Base-by-base conservation (phyloP, 2,797 vertebrate genomes). In the Holocentrus rufus region DNA sequence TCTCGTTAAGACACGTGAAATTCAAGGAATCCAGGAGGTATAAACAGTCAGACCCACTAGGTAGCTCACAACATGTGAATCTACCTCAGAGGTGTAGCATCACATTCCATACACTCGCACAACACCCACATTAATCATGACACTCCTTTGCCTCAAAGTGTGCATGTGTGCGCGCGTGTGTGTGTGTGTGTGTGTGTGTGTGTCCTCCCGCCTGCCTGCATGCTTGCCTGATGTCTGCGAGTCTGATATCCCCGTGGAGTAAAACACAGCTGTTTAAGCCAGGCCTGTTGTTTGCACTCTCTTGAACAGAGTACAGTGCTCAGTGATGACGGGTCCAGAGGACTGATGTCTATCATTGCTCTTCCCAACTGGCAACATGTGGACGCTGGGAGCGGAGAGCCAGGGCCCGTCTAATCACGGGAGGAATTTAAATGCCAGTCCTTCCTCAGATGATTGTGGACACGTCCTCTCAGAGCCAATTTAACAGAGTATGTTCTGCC, bases 261-360 rank as follows among this genome's bases (percentile, higher is more conserved):
- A 47, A 64, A 36, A 72, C 72, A 71, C 85, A 87, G 83, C 81
- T 83, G 75, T 84, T 85, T 65, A 44, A 71, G 56, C 52, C 76
- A 44, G 70, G 70, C 67, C 71, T 85, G 72, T 69, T 76, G 81
- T 86, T 87, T 83, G 79, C 50, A 52, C 53, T 60, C 68, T 75
- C 14, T 58, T 65, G 68, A 77, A 64, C 75, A 67, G 65, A 80
- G 66, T 23, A 52, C 72, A 70, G 47, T 68, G 46, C 31, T 83
- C 54, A 54, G 53, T 69, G 79, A 75, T 84, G 83, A 85, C 68
- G 82, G 70, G 47, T 68, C 61, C 76, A 52, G 63, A 65, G 66
- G 72, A 83, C 18, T 73, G 72, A 82, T 77, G 80, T 72, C 76
- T 68, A 31, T 80, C 65, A 70, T 59, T 77, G 72, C 31, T 71